phyloP scores from a whole-genome alignment of 2,113 vertebrate genomes.

The Poeciliopsis occidentalis region DNA sequence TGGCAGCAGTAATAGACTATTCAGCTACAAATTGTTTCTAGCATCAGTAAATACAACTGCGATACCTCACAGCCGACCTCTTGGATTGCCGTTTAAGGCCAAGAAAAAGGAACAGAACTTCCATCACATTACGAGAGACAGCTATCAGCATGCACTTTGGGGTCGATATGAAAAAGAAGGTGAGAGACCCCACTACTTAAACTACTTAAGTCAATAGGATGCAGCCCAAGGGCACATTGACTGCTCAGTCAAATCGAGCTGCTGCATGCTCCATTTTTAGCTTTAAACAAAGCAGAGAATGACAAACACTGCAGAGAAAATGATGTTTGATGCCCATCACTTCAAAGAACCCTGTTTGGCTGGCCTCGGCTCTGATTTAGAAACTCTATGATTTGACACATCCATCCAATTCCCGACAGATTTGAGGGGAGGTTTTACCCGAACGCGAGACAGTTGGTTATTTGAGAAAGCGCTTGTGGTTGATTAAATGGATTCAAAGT shows the following conservation, averaged over 20 bases:
- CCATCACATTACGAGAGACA: conserved; percentile 20
- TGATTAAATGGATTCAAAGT: conserved; percentile 79
- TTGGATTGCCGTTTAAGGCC: conserved; percentile 34
- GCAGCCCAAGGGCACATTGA: conserved; percentile 67
- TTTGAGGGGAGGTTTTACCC: conserved; percentile 57
- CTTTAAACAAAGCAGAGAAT: conserved; percentile 26
- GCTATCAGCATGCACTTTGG: conserved; percentile 22
- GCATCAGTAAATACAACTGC: conserved; percentile 8
- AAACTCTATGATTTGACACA: conserved; percentile 44
- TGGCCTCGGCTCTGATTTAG: conserved; percentile 28
- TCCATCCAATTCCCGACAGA: conserved; percentile 41
- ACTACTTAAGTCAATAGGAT: conserved; percentile 60
- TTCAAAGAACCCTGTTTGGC: conserved; percentile 37
- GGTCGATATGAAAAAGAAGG: conserved; percentile 38
- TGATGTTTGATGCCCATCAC: conserved; percentile 54
- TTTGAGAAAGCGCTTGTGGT: conserved; percentile 59
- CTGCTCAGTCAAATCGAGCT: conserved; percentile 53
- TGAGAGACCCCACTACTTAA: conserved; percentile 37
- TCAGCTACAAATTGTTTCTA: conserved; percentile 7
- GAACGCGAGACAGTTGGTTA: conserved; percentile 54
- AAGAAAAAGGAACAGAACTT: conserved; percentile 15
- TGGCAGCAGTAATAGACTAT: background rate
- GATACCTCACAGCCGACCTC: background rate
- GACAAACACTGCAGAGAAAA: conserved; percentile 44
- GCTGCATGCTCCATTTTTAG: conserved; percentile 30